Evolutionary conservation across 2,797 vertebrate species (phyloP).

Genomic region (Micrastur ruficollis): DNA sequence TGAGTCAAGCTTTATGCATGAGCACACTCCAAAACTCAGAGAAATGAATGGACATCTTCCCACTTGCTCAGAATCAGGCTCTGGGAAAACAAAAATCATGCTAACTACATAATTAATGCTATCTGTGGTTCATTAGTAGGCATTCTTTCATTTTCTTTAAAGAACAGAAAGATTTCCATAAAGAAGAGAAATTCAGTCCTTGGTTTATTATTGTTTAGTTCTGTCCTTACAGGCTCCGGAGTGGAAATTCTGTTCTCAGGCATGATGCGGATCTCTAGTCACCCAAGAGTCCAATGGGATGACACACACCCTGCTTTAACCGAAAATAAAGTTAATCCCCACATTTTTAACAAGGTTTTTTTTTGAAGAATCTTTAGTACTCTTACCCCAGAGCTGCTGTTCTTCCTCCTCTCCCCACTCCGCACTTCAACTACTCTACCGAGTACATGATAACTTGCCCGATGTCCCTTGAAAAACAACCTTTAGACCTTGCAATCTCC

Average conservation of each 20-base stretch:
- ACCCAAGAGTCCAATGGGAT: not conserved
- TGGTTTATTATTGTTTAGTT: not conserved
- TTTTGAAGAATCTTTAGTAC: not conserved
- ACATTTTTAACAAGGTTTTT: not conserved
- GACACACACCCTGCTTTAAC: not conserved
- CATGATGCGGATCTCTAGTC: fast-evolving
- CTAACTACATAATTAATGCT: not conserved
- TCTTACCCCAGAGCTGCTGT: not conserved
- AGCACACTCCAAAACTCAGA: not conserved
- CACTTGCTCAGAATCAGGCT: not conserved
- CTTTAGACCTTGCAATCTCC: not conserved
- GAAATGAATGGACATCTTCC: not conserved
- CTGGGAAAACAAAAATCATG: not conserved
- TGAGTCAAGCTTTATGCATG: not conserved
- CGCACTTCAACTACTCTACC: not conserved
- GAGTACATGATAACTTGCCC: not conserved
- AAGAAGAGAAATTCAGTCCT: not conserved
- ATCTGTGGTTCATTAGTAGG: not conserved
- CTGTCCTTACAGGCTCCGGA: not conserved
- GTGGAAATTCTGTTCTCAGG: not conserved
- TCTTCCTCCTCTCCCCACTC: not conserved
- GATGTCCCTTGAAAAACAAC: not conserved
- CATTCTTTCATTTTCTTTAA: not conserved
- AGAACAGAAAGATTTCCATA: not conserved
- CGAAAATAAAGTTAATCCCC: not conserved